These are phyloP conservation scores for Plemyria rubiginata DNA, from an alignment of 2,888 invertebrate genomes.

Conservation along the genomic window DNA sequence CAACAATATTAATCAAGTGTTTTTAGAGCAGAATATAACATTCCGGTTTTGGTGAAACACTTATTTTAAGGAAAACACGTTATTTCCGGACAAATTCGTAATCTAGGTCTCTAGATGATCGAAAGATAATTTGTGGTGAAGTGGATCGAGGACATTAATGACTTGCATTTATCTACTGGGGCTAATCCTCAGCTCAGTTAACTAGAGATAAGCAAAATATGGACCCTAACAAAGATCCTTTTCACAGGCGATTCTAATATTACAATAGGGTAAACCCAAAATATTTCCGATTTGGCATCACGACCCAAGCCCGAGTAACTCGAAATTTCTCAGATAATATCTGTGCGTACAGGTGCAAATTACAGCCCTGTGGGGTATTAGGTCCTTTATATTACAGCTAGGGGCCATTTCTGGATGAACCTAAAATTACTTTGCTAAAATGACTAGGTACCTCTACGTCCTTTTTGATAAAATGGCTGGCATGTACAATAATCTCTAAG, in stretches of 20 bases:
- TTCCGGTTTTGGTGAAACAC: neutral
- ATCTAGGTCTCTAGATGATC: neutral
- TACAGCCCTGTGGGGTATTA: constrained; percentile 69
- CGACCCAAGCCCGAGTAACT: constrained; percentile 58
- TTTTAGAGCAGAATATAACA: neutral
- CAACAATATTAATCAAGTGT: neutral
- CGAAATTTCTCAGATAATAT: constrained; percentile 78
- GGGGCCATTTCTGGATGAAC: constrained; percentile 59
- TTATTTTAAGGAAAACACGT: no score
- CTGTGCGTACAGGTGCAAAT: constrained; percentile 78
- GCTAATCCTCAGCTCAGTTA: constrained; percentile 3
- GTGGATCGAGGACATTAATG: neutral
- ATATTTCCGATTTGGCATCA: constrained; percentile 45
- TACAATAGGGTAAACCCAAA: constrained; percentile 33
- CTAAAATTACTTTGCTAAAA: constrained; percentile 37
- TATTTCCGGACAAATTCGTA: neutral
- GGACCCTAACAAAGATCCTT: constrained; percentile 12
- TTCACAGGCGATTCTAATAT: constrained; percentile 20
- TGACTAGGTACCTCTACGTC: constrained; percentile 22
- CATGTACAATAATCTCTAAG: constrained; percentile 15
- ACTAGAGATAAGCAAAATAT: constrained; percentile 18
- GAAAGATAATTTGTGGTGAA: neutral
- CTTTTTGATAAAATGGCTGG: constrained; percentile 45
- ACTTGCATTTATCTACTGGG: neutral
- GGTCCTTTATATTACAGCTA: constrained; percentile 68